A percentile compares a stretch with the other conserved stretches of the same genome.
Conservation (phyloP, 2,113 vertebrate species). For the Tenrec ecaudatus region DNA sequence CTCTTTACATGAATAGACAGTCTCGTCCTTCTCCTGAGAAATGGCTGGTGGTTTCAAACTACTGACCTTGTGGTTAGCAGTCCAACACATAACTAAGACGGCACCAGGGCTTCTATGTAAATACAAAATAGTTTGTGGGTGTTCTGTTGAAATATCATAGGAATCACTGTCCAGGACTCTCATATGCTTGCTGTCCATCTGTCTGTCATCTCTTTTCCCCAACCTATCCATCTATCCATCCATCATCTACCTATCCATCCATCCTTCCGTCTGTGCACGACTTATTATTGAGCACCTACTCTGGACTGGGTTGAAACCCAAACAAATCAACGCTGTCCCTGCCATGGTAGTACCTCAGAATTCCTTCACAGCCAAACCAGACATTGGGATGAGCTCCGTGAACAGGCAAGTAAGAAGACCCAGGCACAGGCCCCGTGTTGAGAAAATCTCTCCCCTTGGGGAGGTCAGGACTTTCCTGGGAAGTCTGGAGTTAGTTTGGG, state of each 20-base stretch:
- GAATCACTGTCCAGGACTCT: neutral
- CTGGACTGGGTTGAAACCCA: neutral
- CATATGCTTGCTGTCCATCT: neutral
- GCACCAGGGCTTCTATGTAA: neutral
- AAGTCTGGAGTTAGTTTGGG: neutral
- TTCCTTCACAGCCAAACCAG: neutral
- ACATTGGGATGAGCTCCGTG: neutral
- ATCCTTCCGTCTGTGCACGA: neutral
- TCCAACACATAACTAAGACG: too few species aligned
- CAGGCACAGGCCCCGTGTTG: accelerated
- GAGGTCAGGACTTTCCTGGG: neutral
- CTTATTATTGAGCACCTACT: neutral
- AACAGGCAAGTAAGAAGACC: neutral
- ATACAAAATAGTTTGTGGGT: neutral
- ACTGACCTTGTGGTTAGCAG: too few species aligned
- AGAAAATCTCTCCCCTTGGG: too few species aligned
- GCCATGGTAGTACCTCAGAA: too few species aligned
- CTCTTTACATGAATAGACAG: too few species aligned
- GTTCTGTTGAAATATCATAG: neutral
- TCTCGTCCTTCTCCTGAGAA: too few species aligned
- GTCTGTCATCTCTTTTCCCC: too few species aligned
- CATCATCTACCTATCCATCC: too few species aligned
- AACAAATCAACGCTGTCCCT: neutral
- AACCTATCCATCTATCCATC: neutral
- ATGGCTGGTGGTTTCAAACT: too few species aligned